Evolutionary conservation across 2,113 vertebrate species (phyloP), one percentile per base, ranked within the genome.

Genomic region (Arizona elegans): DNA sequence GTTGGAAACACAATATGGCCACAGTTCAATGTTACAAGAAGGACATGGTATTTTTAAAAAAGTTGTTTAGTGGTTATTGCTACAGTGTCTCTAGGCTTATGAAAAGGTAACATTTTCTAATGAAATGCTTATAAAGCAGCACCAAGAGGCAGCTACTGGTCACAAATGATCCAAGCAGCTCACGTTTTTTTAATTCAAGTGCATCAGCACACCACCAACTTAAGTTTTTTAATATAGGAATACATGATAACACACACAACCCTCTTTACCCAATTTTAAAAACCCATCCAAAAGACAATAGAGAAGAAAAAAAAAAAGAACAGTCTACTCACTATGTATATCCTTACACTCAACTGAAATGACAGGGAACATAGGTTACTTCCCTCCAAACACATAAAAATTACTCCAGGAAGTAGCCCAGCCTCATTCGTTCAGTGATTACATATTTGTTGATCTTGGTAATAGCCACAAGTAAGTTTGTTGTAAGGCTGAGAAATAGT

Each of bases 101-200:
- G 88, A 93, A 93, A 21, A 0, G 52, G 15, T 43, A 85, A 50
- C 38, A 52, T 26, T 0, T 88, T 91, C 93, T 91, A 93, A 92
- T 94, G 93, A 29, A 92, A 29, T 92, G 91, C 94, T 95, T 89
- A 90, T 90, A 95, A 94, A 93, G 95, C 95, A 94, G 97, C 96
- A 96, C 96, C 94, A 89, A 58, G 75, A 94, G 92, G 93, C 93
- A 89, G 95, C 95, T 55, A 90, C 92, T 85, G 75, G 92, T 56
- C n/a, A 87, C 92, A 91, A 91, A 93, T 92, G 93, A 91, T 91
- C 86, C 89, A 33, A 8, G 52, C 89, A 89, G 90, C 94, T 59
- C 26, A 93, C 93, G 93, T 89, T 92, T 58, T 58, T 38, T 91
- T 93, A 91, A 65, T 43, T 86, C 81, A 59, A 29, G 88, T 8